phyloP scores from a whole-genome alignment of 1,140 invertebrate genomes.

The Carposina sasakii region DNA sequence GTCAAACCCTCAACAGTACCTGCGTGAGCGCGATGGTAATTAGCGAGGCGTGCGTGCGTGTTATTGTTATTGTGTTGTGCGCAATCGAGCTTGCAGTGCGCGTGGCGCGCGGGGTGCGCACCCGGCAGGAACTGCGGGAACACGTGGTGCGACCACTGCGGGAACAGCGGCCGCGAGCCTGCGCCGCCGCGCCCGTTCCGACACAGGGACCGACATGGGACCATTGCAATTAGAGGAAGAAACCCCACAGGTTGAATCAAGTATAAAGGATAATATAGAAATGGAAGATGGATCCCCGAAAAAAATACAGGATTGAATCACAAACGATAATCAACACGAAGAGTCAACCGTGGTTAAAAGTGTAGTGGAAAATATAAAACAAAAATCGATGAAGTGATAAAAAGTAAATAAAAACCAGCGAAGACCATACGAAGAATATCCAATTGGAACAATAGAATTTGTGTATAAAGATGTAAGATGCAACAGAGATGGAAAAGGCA shows the following conservation, averaged over 20 bases:
- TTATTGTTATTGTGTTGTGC: constrained; percentile 74
- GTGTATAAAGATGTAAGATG: background rate
- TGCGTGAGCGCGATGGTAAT: constrained; percentile 68
- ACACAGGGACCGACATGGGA: constrained; percentile 3
- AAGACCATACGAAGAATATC: background rate
- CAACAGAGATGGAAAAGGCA: constrained; percentile 8
- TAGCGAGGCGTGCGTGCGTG: constrained; percentile 68
- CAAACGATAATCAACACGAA: too few relatives aligned
- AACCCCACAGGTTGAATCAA: too few relatives aligned
- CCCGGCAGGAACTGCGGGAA: constrained; percentile 93
- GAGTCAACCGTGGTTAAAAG: too few relatives aligned
- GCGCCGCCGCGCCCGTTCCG: constrained; percentile 6
- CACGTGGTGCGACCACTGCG: constrained; percentile 93
- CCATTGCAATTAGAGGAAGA: too few relatives aligned
- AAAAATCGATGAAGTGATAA: too few relatives aligned
- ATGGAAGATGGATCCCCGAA: too few relatives aligned
- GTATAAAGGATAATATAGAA: too few relatives aligned
- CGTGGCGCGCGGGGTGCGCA: constrained; percentile 80
- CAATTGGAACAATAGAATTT: background rate
- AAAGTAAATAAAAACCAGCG: too few relatives aligned
- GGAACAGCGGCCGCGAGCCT: constrained; percentile 84
- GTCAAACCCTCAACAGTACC: too few relatives aligned
- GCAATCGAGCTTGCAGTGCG: constrained; percentile 69
- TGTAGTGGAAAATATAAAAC: too few relatives aligned
- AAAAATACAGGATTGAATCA: too few relatives aligned